Conservation (phyloP, 1,140 invertebrate genomes). For the Drosophila pectinifera region DNA sequence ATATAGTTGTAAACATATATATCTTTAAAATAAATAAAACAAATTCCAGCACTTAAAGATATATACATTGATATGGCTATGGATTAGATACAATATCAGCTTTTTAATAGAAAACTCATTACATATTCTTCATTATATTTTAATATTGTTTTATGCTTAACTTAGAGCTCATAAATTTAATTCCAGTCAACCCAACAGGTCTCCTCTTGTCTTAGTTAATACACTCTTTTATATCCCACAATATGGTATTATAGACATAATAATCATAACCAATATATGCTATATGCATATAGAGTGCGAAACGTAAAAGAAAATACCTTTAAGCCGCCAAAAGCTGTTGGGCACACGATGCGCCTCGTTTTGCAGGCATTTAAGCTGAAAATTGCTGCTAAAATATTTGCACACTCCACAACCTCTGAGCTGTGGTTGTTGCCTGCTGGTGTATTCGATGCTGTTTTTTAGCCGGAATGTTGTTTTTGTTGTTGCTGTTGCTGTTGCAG, state of each 20-base stretch:
- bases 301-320: conserved; percentile 20
- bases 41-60: too few species aligned
- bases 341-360: conserved; percentile 58
- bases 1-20: too few species aligned
- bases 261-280: conserved; percentile 6
- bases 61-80: too few species aligned
- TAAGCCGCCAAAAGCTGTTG: conserved; percentile 52
- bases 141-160: too few species aligned
- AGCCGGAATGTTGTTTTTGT: neutral
- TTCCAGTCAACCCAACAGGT: too few species aligned
- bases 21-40: too few species aligned
- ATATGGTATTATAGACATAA: conserved; percentile 6
- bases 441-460: conserved; percentile 12
- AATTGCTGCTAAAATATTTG: conserved; percentile 80
- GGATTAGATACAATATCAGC: too few species aligned
- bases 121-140: too few species aligned
- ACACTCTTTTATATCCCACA: neutral
- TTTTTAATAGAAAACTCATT: too few species aligned
- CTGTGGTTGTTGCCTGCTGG: conserved; percentile 16
- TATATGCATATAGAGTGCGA: neutral
- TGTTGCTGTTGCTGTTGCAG: conserved; percentile 55
- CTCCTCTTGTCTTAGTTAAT: neutral
- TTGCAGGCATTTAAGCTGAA: conserved; percentile 77
- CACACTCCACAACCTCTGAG: conserved; percentile 52
- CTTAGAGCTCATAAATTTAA: neutral